Evolutionary conservation across 2,113 vertebrate genomes (phyloP).

Genomic region (Notothenia rossii): DNA sequence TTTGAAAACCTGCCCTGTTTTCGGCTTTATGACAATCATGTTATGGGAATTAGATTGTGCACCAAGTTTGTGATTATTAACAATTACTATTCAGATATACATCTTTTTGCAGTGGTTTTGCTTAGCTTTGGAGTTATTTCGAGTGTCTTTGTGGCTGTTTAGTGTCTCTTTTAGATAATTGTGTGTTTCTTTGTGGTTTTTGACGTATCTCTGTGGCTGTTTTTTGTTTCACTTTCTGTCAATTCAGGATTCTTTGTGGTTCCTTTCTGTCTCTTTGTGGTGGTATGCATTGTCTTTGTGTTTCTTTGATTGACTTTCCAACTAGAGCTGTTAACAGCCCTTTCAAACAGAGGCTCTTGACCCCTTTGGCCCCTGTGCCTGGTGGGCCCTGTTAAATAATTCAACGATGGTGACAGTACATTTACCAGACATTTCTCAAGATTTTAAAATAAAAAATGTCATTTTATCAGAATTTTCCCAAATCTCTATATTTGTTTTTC

Average conservation of each 20-base stretch:
- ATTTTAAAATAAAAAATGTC: not conserved
- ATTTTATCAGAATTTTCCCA: not conserved
- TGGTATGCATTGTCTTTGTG: not conserved
- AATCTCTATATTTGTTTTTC: not conserved
- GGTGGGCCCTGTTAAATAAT: not conserved
- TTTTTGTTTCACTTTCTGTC: too few relatives aligned
- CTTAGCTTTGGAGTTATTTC: not conserved
- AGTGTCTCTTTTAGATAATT: not conserved
- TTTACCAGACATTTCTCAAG: not conserved
- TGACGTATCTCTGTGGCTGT: not conserved
- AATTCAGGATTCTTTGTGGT: not conserved
- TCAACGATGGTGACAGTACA: not conserved
- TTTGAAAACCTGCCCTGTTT: not conserved
- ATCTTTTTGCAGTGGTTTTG: not conserved
- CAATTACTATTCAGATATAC: not conserved
- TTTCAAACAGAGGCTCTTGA: not conserved
- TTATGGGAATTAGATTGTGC: not conserved
- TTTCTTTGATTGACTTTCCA: not conserved
- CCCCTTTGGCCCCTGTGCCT: not conserved
- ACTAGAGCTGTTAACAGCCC: too few relatives aligned
- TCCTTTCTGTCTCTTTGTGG: not conserved
- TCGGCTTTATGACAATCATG: not conserved
- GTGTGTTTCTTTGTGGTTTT: not conserved
- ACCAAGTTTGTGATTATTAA: not conserved
- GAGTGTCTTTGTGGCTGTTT: not conserved